Evolutionary conservation across 53 echinoderm and acorn worm species (phyloP).

Genomic region (Zoroaster sp.): DNA sequence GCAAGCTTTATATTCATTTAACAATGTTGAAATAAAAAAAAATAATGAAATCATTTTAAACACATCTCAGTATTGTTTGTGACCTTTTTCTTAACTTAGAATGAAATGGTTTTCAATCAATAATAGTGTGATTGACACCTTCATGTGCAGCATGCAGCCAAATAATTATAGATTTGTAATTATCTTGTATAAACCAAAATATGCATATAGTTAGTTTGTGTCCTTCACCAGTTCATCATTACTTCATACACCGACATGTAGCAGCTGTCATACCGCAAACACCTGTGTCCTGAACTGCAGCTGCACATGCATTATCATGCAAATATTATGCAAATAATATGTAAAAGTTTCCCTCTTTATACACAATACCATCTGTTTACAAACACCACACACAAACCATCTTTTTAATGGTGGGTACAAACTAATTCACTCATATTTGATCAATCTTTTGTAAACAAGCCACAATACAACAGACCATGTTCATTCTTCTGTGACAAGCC

Average conservation of each 20-base stretch:
- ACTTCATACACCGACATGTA: neutral
- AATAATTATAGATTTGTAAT: neutral
- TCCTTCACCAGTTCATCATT: neutral
- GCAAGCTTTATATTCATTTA: too few species aligned
- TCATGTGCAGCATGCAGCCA: neutral
- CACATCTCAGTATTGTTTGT: neutral
- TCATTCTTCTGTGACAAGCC: neutral
- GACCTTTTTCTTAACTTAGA: neutral
- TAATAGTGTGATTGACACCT: neutral
- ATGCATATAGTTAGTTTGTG: neutral
- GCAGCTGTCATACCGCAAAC: neutral
- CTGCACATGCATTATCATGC: neutral
- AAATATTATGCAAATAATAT: constrained; percentile 6
- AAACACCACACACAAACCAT: neutral
- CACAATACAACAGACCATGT: neutral
- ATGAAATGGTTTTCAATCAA: neutral
- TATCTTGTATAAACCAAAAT: neutral
- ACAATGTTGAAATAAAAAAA: neutral
- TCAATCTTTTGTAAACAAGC: neutral
- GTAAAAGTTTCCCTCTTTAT: neutral
- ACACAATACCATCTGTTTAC: neutral
- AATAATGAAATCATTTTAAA: neutral
- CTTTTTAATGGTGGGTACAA: neutral
- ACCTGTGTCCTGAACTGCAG: neutral
- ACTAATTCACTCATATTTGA: neutral